phyloP scores from a whole-genome alignment of 2,888 invertebrate species.

The Priocnemis perturbator region DNA sequence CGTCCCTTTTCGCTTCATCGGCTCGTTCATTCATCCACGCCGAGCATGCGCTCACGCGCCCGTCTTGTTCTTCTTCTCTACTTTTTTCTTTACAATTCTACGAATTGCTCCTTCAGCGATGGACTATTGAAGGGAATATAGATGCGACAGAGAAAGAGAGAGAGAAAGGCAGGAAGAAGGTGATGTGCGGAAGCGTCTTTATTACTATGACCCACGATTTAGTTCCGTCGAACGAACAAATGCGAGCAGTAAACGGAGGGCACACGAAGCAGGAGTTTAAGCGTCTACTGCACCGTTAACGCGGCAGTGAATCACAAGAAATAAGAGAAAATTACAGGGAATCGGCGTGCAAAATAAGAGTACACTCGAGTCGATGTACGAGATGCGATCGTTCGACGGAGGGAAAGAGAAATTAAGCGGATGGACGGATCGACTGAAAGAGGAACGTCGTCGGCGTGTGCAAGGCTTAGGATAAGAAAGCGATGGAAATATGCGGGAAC shows the following conservation, averaged over 20 bases:
- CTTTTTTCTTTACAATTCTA: not conserved
- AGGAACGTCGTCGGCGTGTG: not conserved
- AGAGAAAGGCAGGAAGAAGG: too few relatives aligned
- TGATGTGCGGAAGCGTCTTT: too few relatives aligned
- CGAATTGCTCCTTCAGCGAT: not conserved
- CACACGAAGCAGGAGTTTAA: too few relatives aligned
- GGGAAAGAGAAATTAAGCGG: not conserved
- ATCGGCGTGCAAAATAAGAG: too few relatives aligned
- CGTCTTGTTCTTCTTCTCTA: not conserved
- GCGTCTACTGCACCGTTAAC: too few relatives aligned
- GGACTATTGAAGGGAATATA: constrained; percentile 1
- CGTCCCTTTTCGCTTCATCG: not conserved
- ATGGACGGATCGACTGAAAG: not conserved
- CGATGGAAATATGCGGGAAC: not conserved
- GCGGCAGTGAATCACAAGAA: too few relatives aligned
- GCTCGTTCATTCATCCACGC: constrained; percentile 3
- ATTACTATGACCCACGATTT: too few relatives aligned
- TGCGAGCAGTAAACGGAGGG: too few relatives aligned
- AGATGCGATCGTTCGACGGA: too few relatives aligned
- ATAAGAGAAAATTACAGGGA: too few relatives aligned
- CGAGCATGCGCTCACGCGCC: constrained; percentile 1
- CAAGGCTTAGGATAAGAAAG: not conserved
- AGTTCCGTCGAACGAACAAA: too few relatives aligned
- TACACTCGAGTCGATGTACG: too few relatives aligned
- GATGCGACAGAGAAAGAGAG: not conserved